Base-by-base conservation (phyloP, 2,113 vertebrate genomes). In the Lophochroa leadbeateri region DNA sequence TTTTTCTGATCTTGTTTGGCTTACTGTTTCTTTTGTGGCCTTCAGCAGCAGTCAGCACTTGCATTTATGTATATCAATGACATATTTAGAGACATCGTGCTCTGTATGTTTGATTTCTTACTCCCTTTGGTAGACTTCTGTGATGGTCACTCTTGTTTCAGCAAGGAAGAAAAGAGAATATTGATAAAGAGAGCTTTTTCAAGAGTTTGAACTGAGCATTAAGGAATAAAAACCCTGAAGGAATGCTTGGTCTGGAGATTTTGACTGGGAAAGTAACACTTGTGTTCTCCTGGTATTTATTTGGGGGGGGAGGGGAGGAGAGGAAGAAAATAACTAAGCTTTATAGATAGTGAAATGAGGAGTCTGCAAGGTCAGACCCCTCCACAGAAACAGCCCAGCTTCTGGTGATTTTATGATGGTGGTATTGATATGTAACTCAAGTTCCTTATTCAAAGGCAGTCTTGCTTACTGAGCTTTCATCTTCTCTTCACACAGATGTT, bases 381-480 rank as follows among this genome's bases (percentile, higher is more conserved):
- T 79, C 27, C 49, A 17, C 46, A 75, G 92, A 78, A 85, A 33
- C 67, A 84, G 91, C 18, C 46, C 49, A 55, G 9, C 70, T 72
- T 82, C 74, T 90, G 72, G 33, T 70, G 88, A 74, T 85, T 95
- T 82, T 50, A 16, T 75, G 61, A 4, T 65, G 52, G 79, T 85
- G 70, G 41, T 88, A 43, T 85, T 95, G 52, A 35, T 95, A 88
- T 49, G 63, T 92, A 94, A 60, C 83, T 65, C 78, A 58, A 67
- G 93, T 94, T 79, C 76, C 60, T 35, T 82, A 39, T 86, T 95
- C 92, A 82, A 52, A 75, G 86, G 2, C 63, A 84, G 53, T 86
- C 35, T 78, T 91, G 72, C 71, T 92, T 89, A 29, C 58, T 95
- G 89, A 82, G 92, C 72, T 93, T 95, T 97, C 90, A 78, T 92